These are phyloP conservation scores for Eleginops maclovinus DNA, from an alignment of 2,113 vertebrate genomes.

Conservation along the genomic window DNA sequence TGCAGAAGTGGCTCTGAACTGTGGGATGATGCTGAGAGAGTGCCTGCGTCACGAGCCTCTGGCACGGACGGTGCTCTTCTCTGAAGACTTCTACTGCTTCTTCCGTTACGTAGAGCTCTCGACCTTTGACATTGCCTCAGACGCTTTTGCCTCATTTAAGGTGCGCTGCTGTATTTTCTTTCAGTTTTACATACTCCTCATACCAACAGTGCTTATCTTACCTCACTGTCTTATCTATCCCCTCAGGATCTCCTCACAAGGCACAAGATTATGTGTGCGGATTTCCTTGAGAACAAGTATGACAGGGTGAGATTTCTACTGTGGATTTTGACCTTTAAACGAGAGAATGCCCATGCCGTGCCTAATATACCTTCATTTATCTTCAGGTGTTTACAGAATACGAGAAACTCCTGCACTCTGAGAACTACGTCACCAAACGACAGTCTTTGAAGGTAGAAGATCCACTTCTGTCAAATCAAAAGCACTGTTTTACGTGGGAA, in stretches of 20 bases:
- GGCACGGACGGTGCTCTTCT: constrained; percentile 83
- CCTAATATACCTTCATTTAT: constrained; percentile 41
- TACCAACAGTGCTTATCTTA: background rate
- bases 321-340: background rate
- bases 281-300: constrained; percentile 97
- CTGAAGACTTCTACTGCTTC: constrained; percentile 85
- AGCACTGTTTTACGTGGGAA: background rate
- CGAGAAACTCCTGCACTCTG: constrained; percentile 96
- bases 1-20: constrained; percentile 86
- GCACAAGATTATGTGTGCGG: constrained; percentile 95
- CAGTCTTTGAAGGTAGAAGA: constrained; percentile 95
- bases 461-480: background rate
- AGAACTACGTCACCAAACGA: constrained; percentile 98
- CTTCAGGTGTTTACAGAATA: constrained; percentile 95
- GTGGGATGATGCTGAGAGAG: constrained; percentile 88
- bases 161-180: constrained; percentile 40
- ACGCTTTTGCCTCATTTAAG: constrained; percentile 88
- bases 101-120: constrained; percentile 86
- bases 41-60: constrained; percentile 87
- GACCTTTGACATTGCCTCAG: constrained; percentile 87
- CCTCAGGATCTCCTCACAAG: constrained; percentile 94
- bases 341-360: background rate
- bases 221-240: background rate
- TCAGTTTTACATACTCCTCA: background rate
- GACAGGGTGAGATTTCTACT: constrained; percentile 87